Evolutionary conservation across 2,797 vertebrate species (phyloP).

Genomic region (Gambelia wislizenii): DNA sequence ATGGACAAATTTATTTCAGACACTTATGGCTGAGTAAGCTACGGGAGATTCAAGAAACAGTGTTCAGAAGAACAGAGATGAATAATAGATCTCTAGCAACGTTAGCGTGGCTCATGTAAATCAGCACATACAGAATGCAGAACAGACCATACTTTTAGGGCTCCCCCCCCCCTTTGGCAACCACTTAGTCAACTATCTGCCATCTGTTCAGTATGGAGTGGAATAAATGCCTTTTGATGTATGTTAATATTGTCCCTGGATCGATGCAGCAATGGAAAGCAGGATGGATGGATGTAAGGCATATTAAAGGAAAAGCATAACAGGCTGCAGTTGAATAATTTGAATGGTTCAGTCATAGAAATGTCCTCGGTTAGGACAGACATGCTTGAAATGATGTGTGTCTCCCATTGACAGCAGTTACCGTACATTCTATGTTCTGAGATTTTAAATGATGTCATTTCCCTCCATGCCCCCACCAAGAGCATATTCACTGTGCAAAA

Average conservation of each 20-base stretch:
- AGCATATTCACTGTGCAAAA: background rate
- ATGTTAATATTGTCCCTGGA: constrained; percentile 42
- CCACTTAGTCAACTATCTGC: constrained; percentile 47
- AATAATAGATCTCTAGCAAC: constrained; percentile 37
- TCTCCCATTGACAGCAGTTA: background rate
- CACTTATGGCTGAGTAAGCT: constrained; percentile 25
- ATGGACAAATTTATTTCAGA: constrained; percentile 45
- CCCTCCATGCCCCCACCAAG: background rate
- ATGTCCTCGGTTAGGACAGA: background rate
- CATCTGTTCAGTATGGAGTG: constrained; percentile 59
- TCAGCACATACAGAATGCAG: constrained; percentile 15
- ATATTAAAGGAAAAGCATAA: constrained; percentile 46
- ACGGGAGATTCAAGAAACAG: constrained; percentile 38
- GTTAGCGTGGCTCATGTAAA: constrained; percentile 47
- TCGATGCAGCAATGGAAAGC: background rate
- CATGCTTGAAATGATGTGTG: background rate
- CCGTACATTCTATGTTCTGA: background rate
- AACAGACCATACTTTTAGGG: constrained; percentile 22
- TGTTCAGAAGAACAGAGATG: constrained; percentile 24
- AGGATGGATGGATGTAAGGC: background rate
- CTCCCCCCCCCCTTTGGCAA: background rate
- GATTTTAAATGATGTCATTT: background rate
- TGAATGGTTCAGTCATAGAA: background rate
- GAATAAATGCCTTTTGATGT: constrained; percentile 65
- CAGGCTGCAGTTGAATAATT: background rate